Base-by-base conservation (phyloP, 2,797 vertebrate species). In the Percopsis omiscomaycus region DNA sequence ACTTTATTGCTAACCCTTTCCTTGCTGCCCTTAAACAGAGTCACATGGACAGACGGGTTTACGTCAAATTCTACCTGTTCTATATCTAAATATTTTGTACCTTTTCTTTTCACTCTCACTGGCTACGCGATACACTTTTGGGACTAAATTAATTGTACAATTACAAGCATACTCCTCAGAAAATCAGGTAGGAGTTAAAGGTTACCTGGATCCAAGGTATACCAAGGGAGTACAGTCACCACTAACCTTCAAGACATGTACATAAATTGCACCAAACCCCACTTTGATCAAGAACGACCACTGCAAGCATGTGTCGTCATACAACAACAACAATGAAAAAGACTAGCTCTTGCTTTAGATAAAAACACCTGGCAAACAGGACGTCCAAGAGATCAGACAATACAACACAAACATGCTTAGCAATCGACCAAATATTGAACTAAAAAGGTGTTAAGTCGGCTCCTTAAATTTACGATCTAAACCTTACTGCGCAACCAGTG, bases 401-500 rank as follows among this genome's bases (percentile, higher is more conserved):
- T 78, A 91, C 89, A 8, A 85, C 75, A 91, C 88, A 68, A 89
- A 90, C 90, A 90, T 91, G 90, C 88, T 79, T 88, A 81, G 89
- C 84, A 22, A 83, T 83, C 64, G 14, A 74, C 75, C 77, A 80
- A 74, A 74, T 79, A 84, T 78, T 27, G 76, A 75, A 77, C 60
- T 78, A 74, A 71, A 66, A 32, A 49, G 61, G 45, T 69, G 68
- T 49, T 69, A 64, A 64, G 76, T 72, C 1, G n/a, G 59, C 64
- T 48, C 22, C 61, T 59, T 68, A 55, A 64, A 62, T 73, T 71
- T 16, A 28, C 32, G 32, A 37, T 37, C 32, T 37, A 8, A 37
- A 8, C 32, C 32, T 37, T 37, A 37, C 32, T 37, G 32, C 5
- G 32, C 32, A 37, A 37, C 32, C 22, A 22, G 22, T 22, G 6